Conservation (phyloP, 2,888 invertebrate genomes). For the Apocheima hispidaria region DNA sequence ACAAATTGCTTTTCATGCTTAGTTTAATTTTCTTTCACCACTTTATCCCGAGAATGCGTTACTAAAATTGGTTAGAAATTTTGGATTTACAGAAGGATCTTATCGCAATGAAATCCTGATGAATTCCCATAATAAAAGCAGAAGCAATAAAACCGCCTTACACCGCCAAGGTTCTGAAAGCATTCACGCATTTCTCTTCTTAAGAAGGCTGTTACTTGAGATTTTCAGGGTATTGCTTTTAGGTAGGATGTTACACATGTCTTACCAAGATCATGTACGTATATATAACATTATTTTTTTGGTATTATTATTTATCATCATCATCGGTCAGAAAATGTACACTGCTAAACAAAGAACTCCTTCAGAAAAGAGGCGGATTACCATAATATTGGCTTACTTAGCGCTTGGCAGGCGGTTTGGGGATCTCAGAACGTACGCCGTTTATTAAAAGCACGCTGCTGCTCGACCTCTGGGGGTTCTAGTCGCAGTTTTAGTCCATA, state of each 20-base stretch:
- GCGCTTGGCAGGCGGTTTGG: too few relatives aligned
- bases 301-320: too few relatives aligned
- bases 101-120: conserved; percentile 17
- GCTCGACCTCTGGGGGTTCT: too few relatives aligned
- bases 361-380: too few relatives aligned
- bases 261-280: conserved; percentile 18
- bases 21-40: conserved; percentile 24
- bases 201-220: conserved; percentile 18
- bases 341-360: too few relatives aligned
- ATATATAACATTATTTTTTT: conserved; percentile 6
- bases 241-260: conserved; percentile 15
- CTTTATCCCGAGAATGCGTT: neutral
- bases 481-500: too few relatives aligned
- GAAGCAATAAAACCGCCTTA: conserved; percentile 28
- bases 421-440: too few relatives aligned
- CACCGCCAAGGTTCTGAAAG: conserved; percentile 25
- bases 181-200: conserved; percentile 28
- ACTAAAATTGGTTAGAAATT: conserved; percentile 4
- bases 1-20: conserved; percentile 31
- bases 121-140: conserved; percentile 20
- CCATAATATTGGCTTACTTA: too few relatives aligned
- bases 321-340: too few relatives aligned
- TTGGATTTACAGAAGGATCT: conserved; percentile 11
- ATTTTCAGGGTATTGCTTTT: conserved; percentile 30
- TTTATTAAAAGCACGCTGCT: too few relatives aligned